Evolutionary conservation across 1,140 invertebrate species (phyloP).

Genomic region (Drosophila parvula): DNA sequence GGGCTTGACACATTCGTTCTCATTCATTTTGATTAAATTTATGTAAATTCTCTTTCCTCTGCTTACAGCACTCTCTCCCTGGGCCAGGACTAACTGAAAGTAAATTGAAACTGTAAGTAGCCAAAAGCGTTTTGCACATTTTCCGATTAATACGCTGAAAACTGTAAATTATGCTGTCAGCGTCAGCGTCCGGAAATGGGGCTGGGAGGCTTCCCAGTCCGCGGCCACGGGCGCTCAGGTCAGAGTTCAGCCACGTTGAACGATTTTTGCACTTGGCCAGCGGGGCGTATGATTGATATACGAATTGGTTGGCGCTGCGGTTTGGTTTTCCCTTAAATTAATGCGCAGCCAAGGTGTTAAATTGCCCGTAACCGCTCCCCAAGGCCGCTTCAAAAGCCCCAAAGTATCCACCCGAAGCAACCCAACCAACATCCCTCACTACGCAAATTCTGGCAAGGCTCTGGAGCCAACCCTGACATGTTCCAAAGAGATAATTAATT

Average conservation of each 20-base stretch:
- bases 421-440: slow-evolving; percentile 8
- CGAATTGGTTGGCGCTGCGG: slow-evolving; percentile 27
- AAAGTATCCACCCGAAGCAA: background rate
- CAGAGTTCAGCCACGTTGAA: slow-evolving; percentile 46
- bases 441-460: background rate
- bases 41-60: slow-evolving; percentile 32
- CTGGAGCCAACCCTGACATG: background rate
- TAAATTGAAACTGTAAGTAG: slow-evolving; percentile 61
- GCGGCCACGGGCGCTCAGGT: slow-evolving; percentile 10
- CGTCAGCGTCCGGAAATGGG: slow-evolving; percentile 22
- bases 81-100: slow-evolving; percentile 33
- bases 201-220: background rate
- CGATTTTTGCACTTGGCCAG: slow-evolving; percentile 39
- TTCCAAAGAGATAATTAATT: slow-evolving; percentile 50
- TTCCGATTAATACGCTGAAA: slow-evolving; percentile 53
- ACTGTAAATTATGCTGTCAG: slow-evolving; percentile 68
- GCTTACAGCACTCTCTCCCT: slow-evolving; percentile 32
- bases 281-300: slow-evolving; percentile 75
- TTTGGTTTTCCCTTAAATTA: slow-evolving; percentile 30
- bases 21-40: slow-evolving; percentile 50
- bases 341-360: slow-evolving; percentile 43
- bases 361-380: slow-evolving; percentile 46
- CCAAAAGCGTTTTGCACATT: slow-evolving; percentile 48
- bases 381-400: background rate
- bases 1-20: slow-evolving; percentile 29